Percentiles rank a stretch among this genome's conserved stretches.
Conservation (phyloP, 2,113 vertebrate genomes). For the Melierax canorus region DNA sequence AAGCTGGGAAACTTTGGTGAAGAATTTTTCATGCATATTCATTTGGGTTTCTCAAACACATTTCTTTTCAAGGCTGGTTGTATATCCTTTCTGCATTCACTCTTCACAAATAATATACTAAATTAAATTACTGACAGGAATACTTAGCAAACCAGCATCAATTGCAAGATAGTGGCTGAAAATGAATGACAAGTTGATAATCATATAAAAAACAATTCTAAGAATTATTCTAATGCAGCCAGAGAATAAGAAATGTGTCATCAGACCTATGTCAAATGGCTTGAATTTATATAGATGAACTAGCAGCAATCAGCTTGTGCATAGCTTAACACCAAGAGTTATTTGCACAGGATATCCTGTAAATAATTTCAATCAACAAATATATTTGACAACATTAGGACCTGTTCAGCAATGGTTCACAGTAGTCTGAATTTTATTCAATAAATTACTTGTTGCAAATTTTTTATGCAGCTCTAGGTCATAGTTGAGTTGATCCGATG, state of each 20-base stretch:
- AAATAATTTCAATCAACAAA: constrained; percentile 21
- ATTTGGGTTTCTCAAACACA: not conserved
- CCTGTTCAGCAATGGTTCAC: not conserved
- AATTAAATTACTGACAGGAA: constrained; percentile 8
- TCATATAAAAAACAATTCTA: not conserved
- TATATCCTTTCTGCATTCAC: not conserved
- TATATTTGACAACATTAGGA: not conserved
- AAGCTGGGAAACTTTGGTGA: not conserved
- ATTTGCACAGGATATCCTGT: not conserved
- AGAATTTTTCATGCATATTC: not conserved
- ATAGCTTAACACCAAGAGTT: not conserved
- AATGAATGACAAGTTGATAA: not conserved
- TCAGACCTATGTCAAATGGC: not conserved
- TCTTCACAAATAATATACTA: not conserved
- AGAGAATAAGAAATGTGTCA: not conserved
- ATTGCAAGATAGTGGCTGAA: not conserved
- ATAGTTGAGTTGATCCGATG: not conserved
- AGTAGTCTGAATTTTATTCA: not conserved
- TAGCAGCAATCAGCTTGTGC: not conserved
- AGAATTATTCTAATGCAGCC: not conserved
- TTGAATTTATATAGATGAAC: not conserved
- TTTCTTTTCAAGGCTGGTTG: not conserved
- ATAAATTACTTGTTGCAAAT: not conserved
- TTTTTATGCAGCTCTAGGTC: not conserved
- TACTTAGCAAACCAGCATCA: constrained; percentile 1